Conservation (phyloP, 2,888 invertebrate species). For the Rotaria socialis region DNA sequence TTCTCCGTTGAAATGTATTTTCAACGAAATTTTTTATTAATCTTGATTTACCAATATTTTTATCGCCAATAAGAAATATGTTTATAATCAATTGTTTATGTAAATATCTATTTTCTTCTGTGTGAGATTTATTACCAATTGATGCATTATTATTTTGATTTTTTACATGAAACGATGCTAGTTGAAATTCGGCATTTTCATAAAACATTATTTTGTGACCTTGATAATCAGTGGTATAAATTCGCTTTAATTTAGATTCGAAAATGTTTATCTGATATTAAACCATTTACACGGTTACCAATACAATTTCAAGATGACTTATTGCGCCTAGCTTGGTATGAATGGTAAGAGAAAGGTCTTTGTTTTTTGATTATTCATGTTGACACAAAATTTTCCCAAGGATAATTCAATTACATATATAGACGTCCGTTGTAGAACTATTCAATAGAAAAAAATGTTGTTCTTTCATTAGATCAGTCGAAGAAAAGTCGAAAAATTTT, state of each 20-base stretch:
- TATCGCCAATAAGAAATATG: neutral
- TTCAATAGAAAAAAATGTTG: too few species aligned
- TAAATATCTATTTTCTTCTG: neutral
- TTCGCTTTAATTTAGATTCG: neutral
- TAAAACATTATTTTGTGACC: neutral
- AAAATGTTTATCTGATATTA: neutral
- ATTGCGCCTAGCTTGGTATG: neutral
- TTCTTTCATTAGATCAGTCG: too few species aligned
- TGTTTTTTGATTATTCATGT: neutral
- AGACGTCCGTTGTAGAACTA: too few species aligned
- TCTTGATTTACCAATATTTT: neutral
- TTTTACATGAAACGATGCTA: neutral
- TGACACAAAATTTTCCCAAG: neutral
- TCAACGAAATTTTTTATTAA: neutral
- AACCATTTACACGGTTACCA: slow-evolving; percentile 19
- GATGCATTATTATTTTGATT: neutral
- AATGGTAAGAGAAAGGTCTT: neutral
- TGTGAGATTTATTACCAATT: neutral
- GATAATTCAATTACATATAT: neutral
- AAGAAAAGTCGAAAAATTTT: too few species aligned
- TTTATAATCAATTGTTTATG: neutral
- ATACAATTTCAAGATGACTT: neutral
- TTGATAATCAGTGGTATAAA: neutral
- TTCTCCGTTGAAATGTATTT: too few species aligned
- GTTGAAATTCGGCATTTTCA: neutral